These are phyloP conservation scores for Parthenolecanium corni DNA, from an alignment of 2,888 invertebrate genomes.

Conservation along the genomic window DNA sequence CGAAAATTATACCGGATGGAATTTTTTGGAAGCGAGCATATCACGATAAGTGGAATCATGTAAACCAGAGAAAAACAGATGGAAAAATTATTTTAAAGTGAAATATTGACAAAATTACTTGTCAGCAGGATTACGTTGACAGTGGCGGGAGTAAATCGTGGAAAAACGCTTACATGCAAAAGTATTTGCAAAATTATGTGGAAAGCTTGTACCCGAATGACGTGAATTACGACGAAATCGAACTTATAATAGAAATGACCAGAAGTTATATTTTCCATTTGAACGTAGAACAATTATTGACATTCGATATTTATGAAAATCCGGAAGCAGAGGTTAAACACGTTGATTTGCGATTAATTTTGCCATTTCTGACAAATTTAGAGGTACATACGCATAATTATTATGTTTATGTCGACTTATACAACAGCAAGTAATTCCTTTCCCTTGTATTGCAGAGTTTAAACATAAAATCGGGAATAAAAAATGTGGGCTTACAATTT, in stretches of 20 bases:
- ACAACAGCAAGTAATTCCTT: no score
- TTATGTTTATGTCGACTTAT: no score
- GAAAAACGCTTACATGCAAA: conserved; percentile 28
- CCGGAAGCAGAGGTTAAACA: conserved; percentile 1
- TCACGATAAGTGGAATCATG: conserved; percentile 4
- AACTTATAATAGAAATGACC: conserved; percentile 3
- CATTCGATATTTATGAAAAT: neutral
- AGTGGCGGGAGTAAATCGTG: conserved; percentile 11
- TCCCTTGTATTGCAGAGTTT: conserved; percentile 6
- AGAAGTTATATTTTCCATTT: conserved; percentile 4
- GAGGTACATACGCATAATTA: conserved; percentile 1
- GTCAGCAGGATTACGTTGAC: neutral
- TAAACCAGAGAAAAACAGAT: neutral
- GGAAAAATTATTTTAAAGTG: neutral
- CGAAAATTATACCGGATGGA: conserved; percentile 17
- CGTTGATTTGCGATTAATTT: conserved; percentile 13
- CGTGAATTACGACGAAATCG: conserved; percentile 8
- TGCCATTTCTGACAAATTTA: conserved; percentile 11
- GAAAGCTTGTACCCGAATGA: conserved; percentile 9
- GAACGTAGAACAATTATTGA: conserved; percentile 16
- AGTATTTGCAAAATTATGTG: conserved; percentile 17
- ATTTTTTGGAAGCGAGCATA: conserved; percentile 26
- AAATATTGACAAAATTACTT: neutral
- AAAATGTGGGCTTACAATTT: conserved; percentile 15
- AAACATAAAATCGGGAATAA: conserved; percentile 1